These are phyloP conservation scores for Lasius fuliginosus DNA, from an alignment of 2,888 invertebrate species.

Conservation along the genomic window DNA sequence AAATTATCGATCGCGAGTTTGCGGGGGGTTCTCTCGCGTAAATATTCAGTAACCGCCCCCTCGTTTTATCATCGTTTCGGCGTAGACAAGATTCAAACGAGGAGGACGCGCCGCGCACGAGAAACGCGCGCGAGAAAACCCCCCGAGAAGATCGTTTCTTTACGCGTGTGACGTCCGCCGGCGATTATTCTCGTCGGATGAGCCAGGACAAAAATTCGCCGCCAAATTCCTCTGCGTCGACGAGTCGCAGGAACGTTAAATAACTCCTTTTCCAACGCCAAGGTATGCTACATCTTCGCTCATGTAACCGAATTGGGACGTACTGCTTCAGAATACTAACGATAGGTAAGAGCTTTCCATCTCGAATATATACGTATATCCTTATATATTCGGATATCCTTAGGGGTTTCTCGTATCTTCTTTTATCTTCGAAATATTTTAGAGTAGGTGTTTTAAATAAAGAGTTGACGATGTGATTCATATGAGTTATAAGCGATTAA, in stretches of 20 bases:
- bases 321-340: constrained; percentile 22
- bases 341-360: constrained; percentile 9
- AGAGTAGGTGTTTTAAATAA: not conserved
- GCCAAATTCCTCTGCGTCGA: constrained; percentile 61
- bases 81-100: constrained; percentile 73
- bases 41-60: constrained; percentile 72
- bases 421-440: not conserved
- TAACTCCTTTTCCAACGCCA: constrained; percentile 20
- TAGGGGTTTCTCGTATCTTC: not conserved
- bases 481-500: not conserved
- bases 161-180: constrained; percentile 44
- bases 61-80: constrained; percentile 72
- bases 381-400: not conserved
- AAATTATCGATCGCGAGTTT: constrained; percentile 52
- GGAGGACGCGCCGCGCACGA: constrained; percentile 64
- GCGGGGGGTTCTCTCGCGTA: constrained; percentile 61
- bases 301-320: constrained; percentile 24
- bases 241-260: constrained; percentile 46
- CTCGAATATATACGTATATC: not conserved
- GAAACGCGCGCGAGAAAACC: constrained; percentile 58
- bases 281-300: constrained; percentile 2
- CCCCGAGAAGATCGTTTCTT: constrained; percentile 32
- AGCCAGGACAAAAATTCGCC: constrained; percentile 55
- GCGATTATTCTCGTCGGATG: constrained; percentile 44
- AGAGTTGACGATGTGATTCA: not conserved